phyloP scores from a whole-genome alignment of 1,140 invertebrate genomes.

The Brachionus asplanchnoidis region DNA sequence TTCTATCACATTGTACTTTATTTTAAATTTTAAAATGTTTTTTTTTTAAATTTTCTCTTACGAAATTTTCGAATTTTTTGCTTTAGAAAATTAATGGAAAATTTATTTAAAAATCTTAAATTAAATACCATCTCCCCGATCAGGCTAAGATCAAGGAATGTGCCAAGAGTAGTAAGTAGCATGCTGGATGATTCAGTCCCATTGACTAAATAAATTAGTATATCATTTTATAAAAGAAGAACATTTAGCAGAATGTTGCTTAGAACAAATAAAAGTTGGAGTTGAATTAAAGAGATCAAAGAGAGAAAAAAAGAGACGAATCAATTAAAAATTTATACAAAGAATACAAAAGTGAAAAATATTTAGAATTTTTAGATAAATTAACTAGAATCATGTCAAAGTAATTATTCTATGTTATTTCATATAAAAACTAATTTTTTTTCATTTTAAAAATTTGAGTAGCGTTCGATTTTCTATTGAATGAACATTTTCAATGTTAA shows the following conservation, averaged over 20 bases:
- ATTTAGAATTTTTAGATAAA: conserved; percentile 1
- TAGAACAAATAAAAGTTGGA: not conserved
- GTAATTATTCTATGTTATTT: not conserved
- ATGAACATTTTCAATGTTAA: too few species aligned
- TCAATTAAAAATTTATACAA: not conserved
- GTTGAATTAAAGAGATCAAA: conserved; percentile 4
- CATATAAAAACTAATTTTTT: not conserved
- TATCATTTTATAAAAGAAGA: not conserved
- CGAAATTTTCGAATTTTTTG: too few species aligned
- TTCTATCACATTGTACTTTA: too few species aligned
- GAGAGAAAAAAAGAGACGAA: conserved; percentile 12
- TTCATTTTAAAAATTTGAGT: not conserved
- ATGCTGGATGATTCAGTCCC: not conserved
- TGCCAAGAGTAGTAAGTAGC: not conserved
- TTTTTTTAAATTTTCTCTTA: too few species aligned
- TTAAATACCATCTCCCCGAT: not conserved
- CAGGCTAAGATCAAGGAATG: not conserved
- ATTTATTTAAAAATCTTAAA: not conserved
- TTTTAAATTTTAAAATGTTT: too few species aligned
- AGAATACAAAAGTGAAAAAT: conserved; percentile 9
- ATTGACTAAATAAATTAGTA: not conserved
- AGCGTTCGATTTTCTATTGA: not conserved
- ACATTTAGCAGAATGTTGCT: conserved; percentile 8
- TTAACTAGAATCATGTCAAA: not conserved
- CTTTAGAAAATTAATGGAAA: too few species aligned